phyloP scores from a whole-genome alignment of 2,888 invertebrate genomes.

The Nomada ferruginata region DNA sequence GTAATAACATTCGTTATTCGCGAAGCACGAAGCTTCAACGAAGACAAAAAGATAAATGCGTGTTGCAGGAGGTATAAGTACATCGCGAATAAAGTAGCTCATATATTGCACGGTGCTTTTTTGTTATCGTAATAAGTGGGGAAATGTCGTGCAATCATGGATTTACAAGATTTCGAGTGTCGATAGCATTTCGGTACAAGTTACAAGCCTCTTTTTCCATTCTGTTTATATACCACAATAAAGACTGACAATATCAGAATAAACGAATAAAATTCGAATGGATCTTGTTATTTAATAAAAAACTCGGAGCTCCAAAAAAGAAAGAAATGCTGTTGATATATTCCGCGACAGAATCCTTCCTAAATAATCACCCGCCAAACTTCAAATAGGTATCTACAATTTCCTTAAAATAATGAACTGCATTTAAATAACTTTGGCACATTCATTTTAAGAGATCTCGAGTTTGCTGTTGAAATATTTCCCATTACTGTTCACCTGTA shows the following conservation, averaged over 20 bases:
- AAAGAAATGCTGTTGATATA: no score
- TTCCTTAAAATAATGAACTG: no score
- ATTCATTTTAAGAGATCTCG: no score
- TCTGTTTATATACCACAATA: no score
- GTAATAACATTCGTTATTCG: conserved; percentile 44
- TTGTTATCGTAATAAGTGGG: conserved; percentile 22
- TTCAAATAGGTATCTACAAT: no score
- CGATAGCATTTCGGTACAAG: neutral
- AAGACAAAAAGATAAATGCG: conserved; percentile 39
- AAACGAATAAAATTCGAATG: neutral
- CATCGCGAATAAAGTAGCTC: conserved; percentile 11
- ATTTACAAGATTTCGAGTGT: conserved; percentile 23
- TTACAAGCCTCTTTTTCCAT: neutral
- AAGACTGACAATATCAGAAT: neutral
- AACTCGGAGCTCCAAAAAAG: no score
- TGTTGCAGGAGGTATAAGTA: conserved; percentile 10
- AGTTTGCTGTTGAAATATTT: no score
- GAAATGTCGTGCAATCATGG: conserved; percentile 26
- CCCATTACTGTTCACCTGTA: no score
- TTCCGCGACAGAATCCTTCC: no score
- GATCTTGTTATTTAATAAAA: neutral
- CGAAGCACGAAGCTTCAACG: neutral
- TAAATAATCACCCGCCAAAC: no score
- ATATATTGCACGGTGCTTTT: conserved; percentile 24
- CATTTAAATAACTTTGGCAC: no score